Percentiles rank a stretch among this genome's conserved stretches.
Evolutionary conservation across 1,140 invertebrate species (phyloP).

Genomic region (Formica exsecta): DNA sequence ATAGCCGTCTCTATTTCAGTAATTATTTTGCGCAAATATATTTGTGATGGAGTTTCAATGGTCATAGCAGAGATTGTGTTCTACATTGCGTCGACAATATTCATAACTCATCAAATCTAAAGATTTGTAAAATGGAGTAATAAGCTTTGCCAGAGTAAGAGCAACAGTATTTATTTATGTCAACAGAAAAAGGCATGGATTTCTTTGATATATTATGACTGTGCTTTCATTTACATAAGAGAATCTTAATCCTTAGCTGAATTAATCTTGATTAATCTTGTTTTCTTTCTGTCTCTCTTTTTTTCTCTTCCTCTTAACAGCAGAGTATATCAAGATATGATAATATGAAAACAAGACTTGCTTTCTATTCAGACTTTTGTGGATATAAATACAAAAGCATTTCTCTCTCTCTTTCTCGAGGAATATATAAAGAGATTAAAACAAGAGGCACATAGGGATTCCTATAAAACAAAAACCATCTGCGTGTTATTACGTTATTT

Average conservation of each 20-base stretch:
- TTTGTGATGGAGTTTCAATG: conserved; percentile 19
- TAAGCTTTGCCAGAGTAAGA: not conserved
- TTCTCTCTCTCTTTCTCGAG: not conserved
- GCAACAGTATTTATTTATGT: not conserved
- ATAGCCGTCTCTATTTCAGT: conserved; percentile 2
- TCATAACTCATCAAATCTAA: conserved; percentile 16
- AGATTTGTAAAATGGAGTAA: conserved; percentile 23
- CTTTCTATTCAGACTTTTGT: not conserved
- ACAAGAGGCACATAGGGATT: not conserved
- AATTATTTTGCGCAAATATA: conserved; percentile 39
- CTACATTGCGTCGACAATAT: not conserved
- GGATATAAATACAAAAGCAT: conserved; percentile 1
- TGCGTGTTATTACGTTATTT: conserved; percentile 10
- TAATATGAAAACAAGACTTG: not conserved
- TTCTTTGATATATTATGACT: conserved; percentile 13
- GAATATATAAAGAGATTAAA: not conserved
- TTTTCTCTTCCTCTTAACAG: not conserved
- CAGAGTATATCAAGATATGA: not conserved
- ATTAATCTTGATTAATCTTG: conserved; percentile 21
- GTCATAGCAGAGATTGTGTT: not conserved
- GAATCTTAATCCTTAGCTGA: not conserved
- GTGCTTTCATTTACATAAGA: not conserved
- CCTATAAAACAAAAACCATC: not conserved
- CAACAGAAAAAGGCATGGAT: not conserved
- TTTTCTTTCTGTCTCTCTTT: not conserved